Conservation (phyloP, 2,113 vertebrate species). For the Chaenogobius annularis region DNA sequence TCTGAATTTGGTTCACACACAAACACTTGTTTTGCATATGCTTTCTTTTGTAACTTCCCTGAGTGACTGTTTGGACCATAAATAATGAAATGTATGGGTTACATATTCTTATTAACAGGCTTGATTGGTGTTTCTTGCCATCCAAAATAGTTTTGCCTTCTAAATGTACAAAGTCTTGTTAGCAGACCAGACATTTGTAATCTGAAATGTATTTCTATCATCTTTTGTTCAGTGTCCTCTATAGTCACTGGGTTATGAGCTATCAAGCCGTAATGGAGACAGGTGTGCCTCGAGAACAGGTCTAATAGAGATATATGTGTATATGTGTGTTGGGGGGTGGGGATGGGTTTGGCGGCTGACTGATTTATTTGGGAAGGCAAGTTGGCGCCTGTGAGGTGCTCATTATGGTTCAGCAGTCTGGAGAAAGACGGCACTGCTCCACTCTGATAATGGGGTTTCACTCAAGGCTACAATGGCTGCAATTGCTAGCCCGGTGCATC, state of each 20-base stretch:
- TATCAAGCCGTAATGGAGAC: constrained; percentile 58
- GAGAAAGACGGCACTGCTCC: constrained; percentile 58
- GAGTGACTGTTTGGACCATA: no score
- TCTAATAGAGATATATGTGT: constrained; percentile 43
- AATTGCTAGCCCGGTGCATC: constrained; percentile 61
- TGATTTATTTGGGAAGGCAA: constrained; percentile 77
- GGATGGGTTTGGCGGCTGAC: constrained; percentile 23
- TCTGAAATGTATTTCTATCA: constrained; percentile 6
- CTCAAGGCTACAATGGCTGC: constrained; percentile 60
- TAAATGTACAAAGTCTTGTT: background rate
- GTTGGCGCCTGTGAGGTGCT: constrained; percentile 71
- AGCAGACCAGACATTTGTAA: background rate
- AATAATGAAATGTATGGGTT: no score
- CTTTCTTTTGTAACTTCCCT: no score
- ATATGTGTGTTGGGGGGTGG: constrained; percentile 4
- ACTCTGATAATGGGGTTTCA: constrained; percentile 74
- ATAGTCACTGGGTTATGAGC: constrained; percentile 24
- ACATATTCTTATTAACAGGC: background rate
- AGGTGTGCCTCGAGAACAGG: constrained; percentile 35
- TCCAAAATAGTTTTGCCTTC: background rate
- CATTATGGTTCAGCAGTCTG: constrained; percentile 73
- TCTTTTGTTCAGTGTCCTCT: constrained; percentile 35
- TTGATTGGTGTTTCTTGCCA: background rate
- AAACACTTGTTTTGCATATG: no score
- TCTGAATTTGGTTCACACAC: no score